Percentiles rank a stretch among this genome's conserved stretches.
These are phyloP conservation scores for Drosophila fungiperda DNA, from an alignment of 2,888 invertebrate genomes.

Conservation along the genomic window DNA sequence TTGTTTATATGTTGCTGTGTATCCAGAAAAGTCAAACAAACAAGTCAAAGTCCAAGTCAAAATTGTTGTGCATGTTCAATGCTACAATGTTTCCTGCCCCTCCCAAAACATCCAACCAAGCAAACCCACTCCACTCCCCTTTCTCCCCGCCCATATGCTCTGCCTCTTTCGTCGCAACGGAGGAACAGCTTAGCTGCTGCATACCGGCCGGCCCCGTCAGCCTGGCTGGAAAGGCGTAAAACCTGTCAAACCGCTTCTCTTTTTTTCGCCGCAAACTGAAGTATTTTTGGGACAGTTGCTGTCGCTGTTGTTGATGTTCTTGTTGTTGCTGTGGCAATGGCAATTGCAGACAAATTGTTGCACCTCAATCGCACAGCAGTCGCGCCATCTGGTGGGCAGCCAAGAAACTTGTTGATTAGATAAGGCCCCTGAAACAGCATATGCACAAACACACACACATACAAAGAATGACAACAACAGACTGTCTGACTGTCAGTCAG, in stretches of 20 bases:
- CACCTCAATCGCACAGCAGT: slow-evolving; percentile 75
- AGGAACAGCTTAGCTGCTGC: slow-evolving; percentile 52
- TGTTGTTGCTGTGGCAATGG: slow-evolving; percentile 48
- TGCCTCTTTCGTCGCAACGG: slow-evolving; percentile 6
- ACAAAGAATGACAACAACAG: slow-evolving; percentile 5
- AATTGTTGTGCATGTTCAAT: slow-evolving; percentile 71
- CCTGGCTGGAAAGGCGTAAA: slow-evolving; percentile 49
- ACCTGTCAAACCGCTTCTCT: slow-evolving; percentile 70
- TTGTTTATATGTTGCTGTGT: neutral
- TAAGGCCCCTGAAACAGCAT: slow-evolving; percentile 51
- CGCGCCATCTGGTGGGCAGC: slow-evolving; percentile 53
- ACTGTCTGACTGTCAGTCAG: slow-evolving; percentile 6
- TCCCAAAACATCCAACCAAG: neutral
- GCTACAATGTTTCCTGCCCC: slow-evolving; percentile 52
- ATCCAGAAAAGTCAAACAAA: slow-evolving; percentile 41
- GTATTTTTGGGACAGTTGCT: slow-evolving; percentile 62
- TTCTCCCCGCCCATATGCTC: neutral
- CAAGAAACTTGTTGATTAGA: slow-evolving; percentile 74
- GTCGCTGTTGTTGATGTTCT: slow-evolving; percentile 17
- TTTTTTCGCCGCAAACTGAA: slow-evolving; percentile 52
- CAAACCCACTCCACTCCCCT: neutral
- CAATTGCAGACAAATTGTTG: slow-evolving; percentile 78
- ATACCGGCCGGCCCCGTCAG: slow-evolving; percentile 67
- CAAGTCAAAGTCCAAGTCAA: slow-evolving; percentile 71
- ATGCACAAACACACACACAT: slow-evolving; percentile 14